These are phyloP conservation scores for Phocoena phocoena DNA, from an alignment of 2,113 vertebrate species.

Conservation along the genomic window DNA sequence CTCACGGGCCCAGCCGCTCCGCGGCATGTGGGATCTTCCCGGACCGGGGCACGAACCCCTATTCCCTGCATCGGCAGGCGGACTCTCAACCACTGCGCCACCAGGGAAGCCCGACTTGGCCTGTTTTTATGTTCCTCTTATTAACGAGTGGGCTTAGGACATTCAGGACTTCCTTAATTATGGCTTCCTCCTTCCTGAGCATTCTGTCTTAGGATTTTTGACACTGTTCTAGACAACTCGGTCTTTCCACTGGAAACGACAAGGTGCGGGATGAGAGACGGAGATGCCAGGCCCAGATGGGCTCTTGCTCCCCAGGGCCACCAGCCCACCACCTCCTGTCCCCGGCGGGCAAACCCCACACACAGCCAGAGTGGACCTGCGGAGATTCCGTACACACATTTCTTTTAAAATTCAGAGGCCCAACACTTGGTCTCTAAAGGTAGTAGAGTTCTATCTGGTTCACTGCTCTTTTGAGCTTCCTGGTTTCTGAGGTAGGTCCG, in stretches of 20 bases:
- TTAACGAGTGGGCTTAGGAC: constrained; percentile 46
- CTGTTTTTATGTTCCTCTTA: constrained; percentile 71
- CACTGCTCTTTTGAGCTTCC: no score
- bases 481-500: background rate
- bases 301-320: background rate
- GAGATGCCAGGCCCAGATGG: background rate
- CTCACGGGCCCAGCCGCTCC: no score
- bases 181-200: constrained; percentile 72
- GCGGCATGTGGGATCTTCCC: no score
- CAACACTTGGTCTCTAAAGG: background rate
- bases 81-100: no score
- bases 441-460: accelerated
- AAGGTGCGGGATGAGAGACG: background rate
- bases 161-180: constrained; percentile 74
- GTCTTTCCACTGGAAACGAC: background rate
- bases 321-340: background rate
- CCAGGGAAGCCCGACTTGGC: constrained; percentile 46
- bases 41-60: no score
- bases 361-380: accelerated
- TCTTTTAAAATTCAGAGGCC: background rate
- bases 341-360: background rate
- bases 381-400: background rate
- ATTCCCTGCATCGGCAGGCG: no score
- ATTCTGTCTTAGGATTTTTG: constrained; percentile 32
- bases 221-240: background rate